These are phyloP conservation scores for Temnothorax curvispinosus DNA, from an alignment of 1,140 invertebrate genomes.

Conservation along the genomic window DNA sequence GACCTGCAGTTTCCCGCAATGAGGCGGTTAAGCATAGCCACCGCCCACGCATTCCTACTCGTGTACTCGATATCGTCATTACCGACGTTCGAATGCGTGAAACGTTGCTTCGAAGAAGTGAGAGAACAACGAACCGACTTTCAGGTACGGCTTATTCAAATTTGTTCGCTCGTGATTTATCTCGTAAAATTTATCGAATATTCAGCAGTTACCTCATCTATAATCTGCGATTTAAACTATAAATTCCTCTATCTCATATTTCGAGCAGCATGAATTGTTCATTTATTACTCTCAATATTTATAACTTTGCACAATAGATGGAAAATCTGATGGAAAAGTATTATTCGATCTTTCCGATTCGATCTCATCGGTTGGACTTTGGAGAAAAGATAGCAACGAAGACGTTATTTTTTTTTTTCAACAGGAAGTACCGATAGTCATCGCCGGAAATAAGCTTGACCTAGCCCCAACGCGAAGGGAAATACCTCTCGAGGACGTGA, in stretches of 20 bases:
- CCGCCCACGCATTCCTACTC: constrained; percentile 95
- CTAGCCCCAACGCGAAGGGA: constrained; percentile 88
- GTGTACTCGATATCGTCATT: constrained; percentile 94
- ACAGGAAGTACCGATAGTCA: constrained; percentile 94
- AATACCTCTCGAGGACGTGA: constrained; percentile 91
- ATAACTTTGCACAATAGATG: neutral
- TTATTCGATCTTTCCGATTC: neutral
- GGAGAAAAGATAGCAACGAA: neutral
- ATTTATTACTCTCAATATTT: neutral
- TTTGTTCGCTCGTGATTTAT: neutral
- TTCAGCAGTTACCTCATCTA: neutral
- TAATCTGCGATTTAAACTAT: neutral
- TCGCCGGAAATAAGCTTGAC: constrained; percentile 94
- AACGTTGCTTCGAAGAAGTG: constrained; percentile 94
- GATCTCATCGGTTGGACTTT: neutral
- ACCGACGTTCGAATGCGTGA: constrained; percentile 91
- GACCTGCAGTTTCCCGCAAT: constrained; percentile 96
- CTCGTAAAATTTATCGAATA: neutral
- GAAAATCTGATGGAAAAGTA: neutral
- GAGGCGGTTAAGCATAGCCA: constrained; percentile 94
- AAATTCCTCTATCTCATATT: neutral
- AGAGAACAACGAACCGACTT: constrained; percentile 92
- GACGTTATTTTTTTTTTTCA: neutral
- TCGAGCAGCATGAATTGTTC: neutral
- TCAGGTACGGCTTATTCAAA: constrained; percentile 83